phyloP scores from a whole-genome alignment of 2,888 invertebrate genomes.

The Lissocephala sabroskyi region DNA sequence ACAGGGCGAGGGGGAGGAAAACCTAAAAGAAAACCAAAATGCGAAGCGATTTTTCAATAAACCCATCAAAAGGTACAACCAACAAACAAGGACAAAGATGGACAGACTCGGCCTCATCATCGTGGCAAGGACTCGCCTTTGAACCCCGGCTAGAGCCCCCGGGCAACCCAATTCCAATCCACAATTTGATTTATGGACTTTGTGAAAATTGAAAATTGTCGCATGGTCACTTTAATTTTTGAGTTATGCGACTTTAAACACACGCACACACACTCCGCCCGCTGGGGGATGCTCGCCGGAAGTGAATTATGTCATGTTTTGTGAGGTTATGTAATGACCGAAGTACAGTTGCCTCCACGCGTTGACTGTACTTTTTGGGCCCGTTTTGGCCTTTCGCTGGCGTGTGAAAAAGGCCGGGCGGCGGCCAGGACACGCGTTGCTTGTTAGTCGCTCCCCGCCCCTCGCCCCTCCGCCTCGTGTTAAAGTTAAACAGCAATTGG shows the following conservation, averaged over 20 bases:
- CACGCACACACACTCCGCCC: slow-evolving; percentile 8
- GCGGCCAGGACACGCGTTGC: slow-evolving; percentile 47
- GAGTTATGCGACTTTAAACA: slow-evolving; percentile 60
- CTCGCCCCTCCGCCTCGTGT: neutral
- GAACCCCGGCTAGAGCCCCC: slow-evolving; percentile 32
- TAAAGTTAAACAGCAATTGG: slow-evolving; percentile 51
- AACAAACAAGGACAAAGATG: too few species aligned
- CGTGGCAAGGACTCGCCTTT: slow-evolving; percentile 26
- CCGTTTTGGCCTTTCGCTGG: slow-evolving; percentile 9
- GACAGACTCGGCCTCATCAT: too few species aligned
- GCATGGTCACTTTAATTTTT: slow-evolving; percentile 70
- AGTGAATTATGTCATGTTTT: slow-evolving; percentile 68
- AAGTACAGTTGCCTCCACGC: slow-evolving; percentile 20
- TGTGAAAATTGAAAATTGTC: slow-evolving; percentile 65
- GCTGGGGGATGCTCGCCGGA: slow-evolving; percentile 40
- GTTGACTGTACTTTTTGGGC: slow-evolving; percentile 68
- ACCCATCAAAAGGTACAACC: slow-evolving; percentile 46
- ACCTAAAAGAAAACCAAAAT: slow-evolving; percentile 37
- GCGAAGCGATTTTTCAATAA: slow-evolving; percentile 57
- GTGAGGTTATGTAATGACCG: slow-evolving; percentile 61
- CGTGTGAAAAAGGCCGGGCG: slow-evolving; percentile 51
- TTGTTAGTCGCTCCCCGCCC: slow-evolving; percentile 39
- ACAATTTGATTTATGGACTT: slow-evolving; percentile 59
- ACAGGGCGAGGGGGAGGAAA: too few species aligned
- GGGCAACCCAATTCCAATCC: slow-evolving; percentile 41